These are phyloP conservation scores for Lophura nycthemera DNA, from an alignment of 2,113 vertebrate species.

Conservation along the genomic window DNA sequence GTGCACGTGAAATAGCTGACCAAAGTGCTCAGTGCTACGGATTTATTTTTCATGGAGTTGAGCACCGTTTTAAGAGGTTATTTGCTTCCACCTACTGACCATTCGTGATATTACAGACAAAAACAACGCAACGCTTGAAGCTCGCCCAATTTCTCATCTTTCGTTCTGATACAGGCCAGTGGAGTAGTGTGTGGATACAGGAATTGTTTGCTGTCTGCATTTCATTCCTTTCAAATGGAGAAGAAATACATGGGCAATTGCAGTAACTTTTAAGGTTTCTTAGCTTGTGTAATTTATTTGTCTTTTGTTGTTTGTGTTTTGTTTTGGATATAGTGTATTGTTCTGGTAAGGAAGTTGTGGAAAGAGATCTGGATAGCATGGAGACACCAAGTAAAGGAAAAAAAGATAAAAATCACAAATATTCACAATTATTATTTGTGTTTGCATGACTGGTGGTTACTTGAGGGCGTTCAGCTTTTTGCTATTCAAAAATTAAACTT, in stretches of 20 bases:
- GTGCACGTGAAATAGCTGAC: neutral
- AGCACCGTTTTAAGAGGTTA: slow-evolving; percentile 32
- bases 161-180: neutral
- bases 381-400: neutral
- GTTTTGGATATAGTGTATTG: neutral
- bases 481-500: neutral
- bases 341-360: accelerated
- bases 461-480: neutral
- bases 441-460: neutral
- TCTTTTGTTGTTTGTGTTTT: neutral
- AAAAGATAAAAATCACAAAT: no score
- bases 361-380: neutral
- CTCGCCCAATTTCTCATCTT: neutral
- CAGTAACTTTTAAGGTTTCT: neutral
- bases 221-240: accelerated
- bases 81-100: slow-evolving; percentile 79
- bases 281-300: neutral
- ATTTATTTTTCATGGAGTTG: neutral
- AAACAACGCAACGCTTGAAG: accelerated
- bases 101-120: neutral
- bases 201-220: neutral
- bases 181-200: accelerated
- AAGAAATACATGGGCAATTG: accelerated
- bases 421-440: neutral
- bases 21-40: accelerated